A percentile compares a stretch with the other conserved stretches of the same genome.
Conservation (phyloP, 2,797 vertebrate genomes). For the Melanotaenia trifasciata region DNA sequence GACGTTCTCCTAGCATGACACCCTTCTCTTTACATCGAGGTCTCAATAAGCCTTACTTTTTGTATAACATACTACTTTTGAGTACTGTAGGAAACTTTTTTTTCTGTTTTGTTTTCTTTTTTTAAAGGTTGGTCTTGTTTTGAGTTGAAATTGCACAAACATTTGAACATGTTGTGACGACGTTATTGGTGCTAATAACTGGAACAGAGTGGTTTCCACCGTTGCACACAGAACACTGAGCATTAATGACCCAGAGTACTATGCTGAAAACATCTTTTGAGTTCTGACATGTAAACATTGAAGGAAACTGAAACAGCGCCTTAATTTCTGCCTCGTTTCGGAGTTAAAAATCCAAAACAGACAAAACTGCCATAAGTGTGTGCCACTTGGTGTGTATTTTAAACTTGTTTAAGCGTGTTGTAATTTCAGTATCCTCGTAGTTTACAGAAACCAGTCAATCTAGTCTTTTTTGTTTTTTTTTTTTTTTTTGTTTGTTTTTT, state of each 20-base stretch:
- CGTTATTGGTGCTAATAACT: constrained; percentile 53
- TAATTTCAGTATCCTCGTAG: constrained; percentile 18
- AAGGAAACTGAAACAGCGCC: constrained; percentile 58
- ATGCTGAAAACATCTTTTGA: constrained; percentile 18
- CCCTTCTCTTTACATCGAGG: constrained; percentile 21
- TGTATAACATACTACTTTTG: constrained; percentile 31
- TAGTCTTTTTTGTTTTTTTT: constrained; percentile 9
- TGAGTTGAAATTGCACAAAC: constrained; percentile 54
- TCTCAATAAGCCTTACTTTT: constrained; percentile 59
- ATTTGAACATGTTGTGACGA: constrained; percentile 10
- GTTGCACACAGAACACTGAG: constrained; percentile 5
- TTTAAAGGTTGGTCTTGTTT: constrained; percentile 12
- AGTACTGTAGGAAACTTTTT: constrained; percentile 24
- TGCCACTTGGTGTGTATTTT: constrained; percentile 8
- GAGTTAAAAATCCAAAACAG: constrained; percentile 27
- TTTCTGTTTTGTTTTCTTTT: neutral
- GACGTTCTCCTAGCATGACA: constrained; percentile 26
- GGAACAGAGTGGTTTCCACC: constrained; percentile 27
- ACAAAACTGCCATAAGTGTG: constrained; percentile 14
- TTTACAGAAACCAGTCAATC: constrained; percentile 45
- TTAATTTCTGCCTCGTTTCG: constrained; percentile 39
- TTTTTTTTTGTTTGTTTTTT: neutral
- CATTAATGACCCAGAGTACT: constrained; percentile 47
- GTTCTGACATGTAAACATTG: constrained; percentile 23
- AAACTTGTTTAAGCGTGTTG: constrained; percentile 25